These are phyloP conservation scores for Rhadinocentrus ornatus DNA, from an alignment of 2,797 vertebrate genomes.

Conservation along the genomic window DNA sequence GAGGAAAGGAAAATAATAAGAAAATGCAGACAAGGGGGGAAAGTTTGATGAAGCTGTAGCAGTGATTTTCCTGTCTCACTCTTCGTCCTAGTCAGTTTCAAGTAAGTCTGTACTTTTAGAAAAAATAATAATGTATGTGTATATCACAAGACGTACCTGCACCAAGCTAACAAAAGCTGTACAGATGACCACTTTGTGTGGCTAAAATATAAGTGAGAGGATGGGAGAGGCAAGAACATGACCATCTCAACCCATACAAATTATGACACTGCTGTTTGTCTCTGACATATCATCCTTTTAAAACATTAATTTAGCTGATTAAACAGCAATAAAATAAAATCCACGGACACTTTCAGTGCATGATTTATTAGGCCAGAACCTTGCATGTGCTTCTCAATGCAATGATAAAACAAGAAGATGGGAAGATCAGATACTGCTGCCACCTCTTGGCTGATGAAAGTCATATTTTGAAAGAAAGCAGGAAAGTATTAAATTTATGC, in stretches of 20 bases:
- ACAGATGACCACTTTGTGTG: constrained; percentile 50
- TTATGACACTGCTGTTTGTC: constrained; percentile 69
- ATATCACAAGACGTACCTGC: constrained; percentile 24
- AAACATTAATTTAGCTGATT: constrained; percentile 83
- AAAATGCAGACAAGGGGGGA: constrained; percentile 11
- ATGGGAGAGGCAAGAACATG: constrained; percentile 1
- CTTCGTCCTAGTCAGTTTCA: constrained; percentile 19
- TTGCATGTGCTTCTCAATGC: constrained; percentile 25
- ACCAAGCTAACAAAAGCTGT: constrained; percentile 54
- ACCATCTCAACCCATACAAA: constrained; percentile 48
- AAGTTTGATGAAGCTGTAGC: constrained; percentile 1
- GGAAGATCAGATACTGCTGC: constrained; percentile 67
- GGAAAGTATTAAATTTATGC: background rate
- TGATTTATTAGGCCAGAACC: constrained; percentile 69
- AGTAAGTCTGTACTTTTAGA: constrained; percentile 26
- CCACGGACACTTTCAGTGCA: constrained; percentile 69
- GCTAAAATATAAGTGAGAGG: constrained; percentile 21
- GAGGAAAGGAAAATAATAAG: constrained; percentile 19
- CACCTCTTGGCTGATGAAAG: constrained; percentile 64
- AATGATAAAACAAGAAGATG: constrained; percentile 21
- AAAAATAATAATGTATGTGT: constrained; percentile 45
- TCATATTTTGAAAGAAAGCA: background rate
- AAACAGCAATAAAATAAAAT: constrained; percentile 82
- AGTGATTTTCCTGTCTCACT: background rate
- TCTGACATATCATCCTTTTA: constrained; percentile 82